These are phyloP conservation scores for Dromiciops gliroides DNA, from an alignment of 2,113 vertebrate species.

Conservation along the genomic window DNA sequence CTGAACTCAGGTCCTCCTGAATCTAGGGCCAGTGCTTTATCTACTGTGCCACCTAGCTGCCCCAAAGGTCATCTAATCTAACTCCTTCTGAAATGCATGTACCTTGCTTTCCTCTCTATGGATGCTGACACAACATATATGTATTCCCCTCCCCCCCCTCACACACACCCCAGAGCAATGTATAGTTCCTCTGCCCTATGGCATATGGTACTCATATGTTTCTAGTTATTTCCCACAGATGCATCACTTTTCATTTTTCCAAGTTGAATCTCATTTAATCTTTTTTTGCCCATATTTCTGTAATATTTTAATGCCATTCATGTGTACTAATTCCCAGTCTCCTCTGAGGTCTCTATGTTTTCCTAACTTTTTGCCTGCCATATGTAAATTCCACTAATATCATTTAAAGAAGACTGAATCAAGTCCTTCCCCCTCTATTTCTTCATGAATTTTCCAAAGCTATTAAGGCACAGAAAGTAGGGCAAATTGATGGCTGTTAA, in stretches of 20 bases:
- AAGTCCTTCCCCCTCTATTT: neutral
- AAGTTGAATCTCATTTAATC: slow-evolving; percentile 61
- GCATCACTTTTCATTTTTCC: slow-evolving; percentile 69
- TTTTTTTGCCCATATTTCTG: slow-evolving; percentile 57
- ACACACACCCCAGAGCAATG: neutral
- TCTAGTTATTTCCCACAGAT: slow-evolving; percentile 69
- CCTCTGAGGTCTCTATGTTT: slow-evolving; percentile 51
- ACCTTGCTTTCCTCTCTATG: neutral
- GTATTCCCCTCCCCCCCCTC: too few species aligned
- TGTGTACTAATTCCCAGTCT: slow-evolving; percentile 58
- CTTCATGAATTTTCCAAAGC: neutral
- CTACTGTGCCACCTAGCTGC: too few species aligned
- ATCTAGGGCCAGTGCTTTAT: too few species aligned
- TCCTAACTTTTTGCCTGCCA: slow-evolving; percentile 36
- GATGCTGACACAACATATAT: neutral
- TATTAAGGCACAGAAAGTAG: neutral
- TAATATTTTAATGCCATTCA: slow-evolving; percentile 71
- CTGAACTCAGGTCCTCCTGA: too few species aligned
- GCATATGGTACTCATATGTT: slow-evolving; percentile 60
- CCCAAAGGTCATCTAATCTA: neutral
- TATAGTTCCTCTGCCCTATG: neutral
- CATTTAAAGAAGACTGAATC: neutral
- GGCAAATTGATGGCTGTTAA: neutral
- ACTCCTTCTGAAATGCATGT: neutral
- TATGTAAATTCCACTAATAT: slow-evolving; percentile 1